Base-by-base conservation (phyloP, 2,797 vertebrate genomes). In the Rhinichthys osculus region DNA sequence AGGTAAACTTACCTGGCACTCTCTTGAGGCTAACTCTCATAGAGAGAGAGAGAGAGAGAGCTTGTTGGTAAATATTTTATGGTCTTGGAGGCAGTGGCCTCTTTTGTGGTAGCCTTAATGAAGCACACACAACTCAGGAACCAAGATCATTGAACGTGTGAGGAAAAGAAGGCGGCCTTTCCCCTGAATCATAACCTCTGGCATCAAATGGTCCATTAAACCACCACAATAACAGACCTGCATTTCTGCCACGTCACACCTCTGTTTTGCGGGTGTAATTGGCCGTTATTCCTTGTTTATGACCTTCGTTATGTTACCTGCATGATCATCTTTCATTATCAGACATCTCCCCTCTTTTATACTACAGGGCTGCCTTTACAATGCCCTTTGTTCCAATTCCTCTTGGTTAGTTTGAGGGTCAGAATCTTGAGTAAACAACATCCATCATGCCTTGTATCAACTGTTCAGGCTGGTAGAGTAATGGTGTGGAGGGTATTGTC, bases 51-150 rank as follows among this genome's bases (percentile, higher is more conserved):
- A n/a, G 35, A 19, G 42, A 81, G 73, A 62, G 73, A 78, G 73
- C 67, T 85, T 72, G 67, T 79, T 85, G 78, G 90, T 95, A 85
- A 96, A 95, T 94, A 92, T 94, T 96, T 95, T 76, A 95, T 89
- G 85, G 72, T 40, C 17, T 40, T 77, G 64, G 86, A 90, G 92
- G 92, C 90, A 87, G 86, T 89, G 87, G 91, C 91, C 89, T 90
- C 92, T 94, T 94, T 91, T 93, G 86, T 85, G 74, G 23, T 23
- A 66, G 30, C 73, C 21, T 16, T 82, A 82, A 67, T 81, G 42
- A 85, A 38, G 73, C 83, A 72, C 67, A 67, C 44, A 27, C 78
- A 73, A 57, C 67, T 81, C n/a, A n/a, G 67, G 30, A 83, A 83
- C 52, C 13, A n/a, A 54, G 71, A 44, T 64, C 79, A 71, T 21